Evolutionary conservation across 1,140 invertebrate species (phyloP).

Genomic region (Platyscapa corneri): DNA sequence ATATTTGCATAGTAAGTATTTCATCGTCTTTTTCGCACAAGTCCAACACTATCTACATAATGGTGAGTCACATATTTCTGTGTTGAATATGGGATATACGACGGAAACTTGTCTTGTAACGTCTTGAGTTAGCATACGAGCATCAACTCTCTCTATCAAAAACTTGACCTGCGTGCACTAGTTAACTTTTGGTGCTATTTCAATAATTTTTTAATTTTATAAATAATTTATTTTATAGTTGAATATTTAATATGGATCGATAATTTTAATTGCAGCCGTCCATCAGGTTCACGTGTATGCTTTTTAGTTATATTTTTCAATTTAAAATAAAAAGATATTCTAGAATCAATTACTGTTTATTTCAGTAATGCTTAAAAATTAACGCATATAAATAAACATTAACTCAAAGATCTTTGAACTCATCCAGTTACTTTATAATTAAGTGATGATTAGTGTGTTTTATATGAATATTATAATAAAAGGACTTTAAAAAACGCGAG

Average conservation of each 20-base stretch:
- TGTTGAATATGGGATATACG: not conserved
- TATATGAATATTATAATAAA: not conserved
- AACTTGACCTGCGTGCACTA: not conserved
- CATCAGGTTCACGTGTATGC: too few relatives aligned
- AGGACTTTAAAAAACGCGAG: not conserved
- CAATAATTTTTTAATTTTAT: too few relatives aligned
- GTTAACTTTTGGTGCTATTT: not conserved
- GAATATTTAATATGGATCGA: too few relatives aligned
- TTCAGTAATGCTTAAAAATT: too few relatives aligned
- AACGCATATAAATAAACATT: not conserved
- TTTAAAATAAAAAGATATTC: too few relatives aligned
- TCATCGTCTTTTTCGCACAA: not conserved
- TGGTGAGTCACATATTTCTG: not conserved
- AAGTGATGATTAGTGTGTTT: not conserved
- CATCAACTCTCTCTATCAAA: not conserved
- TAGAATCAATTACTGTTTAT: too few relatives aligned
- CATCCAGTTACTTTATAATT: not conserved
- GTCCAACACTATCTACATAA: conserved; percentile 1
- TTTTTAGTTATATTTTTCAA: too few relatives aligned
- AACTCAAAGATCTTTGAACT: not conserved
- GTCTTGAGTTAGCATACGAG: not conserved
- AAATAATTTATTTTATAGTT: too few relatives aligned
- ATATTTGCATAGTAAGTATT: conserved; percentile 16
- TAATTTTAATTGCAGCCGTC: too few relatives aligned
- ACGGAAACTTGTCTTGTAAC: not conserved